Conservation (phyloP, 1,140 invertebrate genomes). For the Brachystomella parvula region DNA sequence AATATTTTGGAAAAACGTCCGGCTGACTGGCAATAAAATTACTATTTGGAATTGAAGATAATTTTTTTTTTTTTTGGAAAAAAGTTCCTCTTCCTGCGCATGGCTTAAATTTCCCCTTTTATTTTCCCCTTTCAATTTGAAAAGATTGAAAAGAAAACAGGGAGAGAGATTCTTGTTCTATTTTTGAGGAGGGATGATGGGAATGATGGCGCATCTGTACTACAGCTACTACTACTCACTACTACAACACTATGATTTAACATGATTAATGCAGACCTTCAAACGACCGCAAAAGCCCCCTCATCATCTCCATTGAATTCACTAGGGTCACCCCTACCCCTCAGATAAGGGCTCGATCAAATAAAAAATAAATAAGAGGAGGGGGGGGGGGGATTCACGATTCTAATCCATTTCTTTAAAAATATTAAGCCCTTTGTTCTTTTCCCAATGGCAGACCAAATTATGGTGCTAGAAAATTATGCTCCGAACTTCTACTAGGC, state of each 20-base stretch:
- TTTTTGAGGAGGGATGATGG: background rate
- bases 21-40: no score
- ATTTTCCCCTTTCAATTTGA: background rate
- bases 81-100: background rate
- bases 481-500: background rate
- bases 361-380: conserved; percentile 8
- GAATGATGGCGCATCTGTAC: background rate
- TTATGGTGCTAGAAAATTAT: conserved; percentile 8
- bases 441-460: conserved; percentile 29
- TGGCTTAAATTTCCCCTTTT: background rate
- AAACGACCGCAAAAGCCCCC: conserved; percentile 20
- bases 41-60: no score
- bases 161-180: background rate
- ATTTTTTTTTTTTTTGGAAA: background rate
- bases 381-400: conserved; percentile 21
- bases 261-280: background rate
- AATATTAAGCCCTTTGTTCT: conserved; percentile 28
- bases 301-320: conserved; percentile 15
- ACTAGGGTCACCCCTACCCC: conserved; percentile 24
- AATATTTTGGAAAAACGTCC: background rate
- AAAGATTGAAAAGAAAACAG: background rate
- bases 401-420: conserved; percentile 22
- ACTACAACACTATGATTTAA: background rate
- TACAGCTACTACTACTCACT: background rate
- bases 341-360: conserved; percentile 29